Evolutionary conservation across 1,140 invertebrate genomes (phyloP).

Genomic region (Cepaea nemoralis): DNA sequence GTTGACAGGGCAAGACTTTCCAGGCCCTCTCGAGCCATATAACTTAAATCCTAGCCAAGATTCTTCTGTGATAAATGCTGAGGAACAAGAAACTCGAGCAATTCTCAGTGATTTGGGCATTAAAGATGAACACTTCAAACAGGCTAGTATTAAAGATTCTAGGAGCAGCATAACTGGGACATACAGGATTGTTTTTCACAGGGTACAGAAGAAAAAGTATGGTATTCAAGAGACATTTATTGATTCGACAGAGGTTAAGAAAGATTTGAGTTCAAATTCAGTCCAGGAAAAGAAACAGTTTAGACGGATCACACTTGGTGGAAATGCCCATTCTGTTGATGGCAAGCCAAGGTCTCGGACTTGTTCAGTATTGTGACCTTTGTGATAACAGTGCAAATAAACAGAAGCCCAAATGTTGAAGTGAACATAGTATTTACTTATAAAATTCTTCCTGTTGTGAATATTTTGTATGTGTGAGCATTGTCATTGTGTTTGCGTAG

Average conservation of each 20-base stretch:
- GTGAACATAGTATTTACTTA: too few relatives aligned
- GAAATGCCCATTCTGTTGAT: background rate
- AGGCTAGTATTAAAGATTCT: constrained; percentile 72
- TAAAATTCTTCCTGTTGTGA: too few relatives aligned
- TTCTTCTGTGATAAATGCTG: constrained; percentile 55
- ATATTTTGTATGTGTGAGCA: too few relatives aligned
- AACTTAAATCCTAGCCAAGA: constrained; percentile 57
- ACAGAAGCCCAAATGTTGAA: too few relatives aligned
- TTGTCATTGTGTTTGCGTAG: too few relatives aligned
- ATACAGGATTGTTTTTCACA: constrained; percentile 77
- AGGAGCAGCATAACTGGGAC: constrained; percentile 76
- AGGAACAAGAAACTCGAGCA: constrained; percentile 71
- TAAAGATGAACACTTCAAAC: constrained; percentile 72
- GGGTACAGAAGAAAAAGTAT: constrained; percentile 70
- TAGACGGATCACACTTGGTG: background rate
- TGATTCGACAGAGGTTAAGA: constrained; percentile 9
- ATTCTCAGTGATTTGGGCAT: constrained; percentile 75
- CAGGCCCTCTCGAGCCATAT: constrained; percentile 64
- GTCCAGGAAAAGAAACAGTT: background rate
- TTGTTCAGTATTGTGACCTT: constrained; percentile 44
- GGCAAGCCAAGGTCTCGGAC: constrained; percentile 36
- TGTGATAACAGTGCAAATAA: too few relatives aligned
- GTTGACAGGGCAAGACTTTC: constrained; percentile 72
- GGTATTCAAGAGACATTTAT: constrained; percentile 50
- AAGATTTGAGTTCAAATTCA: constrained; percentile 29